Evolutionary conservation across 2,888 invertebrate genomes (phyloP), one percentile per base, ranked within the genome.

Genomic region (Campoplex capitator): DNA sequence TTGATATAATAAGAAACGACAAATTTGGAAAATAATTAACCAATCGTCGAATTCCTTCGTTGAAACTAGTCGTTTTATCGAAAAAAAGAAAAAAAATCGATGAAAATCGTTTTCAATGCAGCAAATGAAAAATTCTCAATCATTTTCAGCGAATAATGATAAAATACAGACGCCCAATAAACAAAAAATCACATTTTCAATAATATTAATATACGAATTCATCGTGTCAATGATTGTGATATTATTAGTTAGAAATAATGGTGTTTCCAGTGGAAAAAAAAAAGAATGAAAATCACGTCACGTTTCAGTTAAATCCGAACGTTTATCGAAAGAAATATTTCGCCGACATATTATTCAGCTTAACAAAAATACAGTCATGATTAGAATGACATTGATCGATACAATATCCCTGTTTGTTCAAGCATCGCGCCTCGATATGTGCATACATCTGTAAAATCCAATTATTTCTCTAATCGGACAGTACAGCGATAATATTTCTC

Each of bases 351-450:
- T 42, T 75, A 58, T 28, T 56, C 42, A 42, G 13, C 13, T 23
- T 16, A 16, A 68, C 32, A 67, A 54, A 68, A 38, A 78, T 48
- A 23, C 13, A 28, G 54, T 54, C 42, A 11, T 56, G 78, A 79
- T 79, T 56, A 79, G 42, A 42, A 32, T 70, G 78, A 79, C 78
- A 79, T 67, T 79, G 70, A 79, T 79, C 56, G 70, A 79, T 79
- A 79, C 18, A 56, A 70, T 58, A n/a, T 68, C 35, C 38, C 62
- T 74, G 51, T 84, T 84, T 71, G 75, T 45, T 82, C 32, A 16
- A 79, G 70, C 23, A 48, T 62, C 80, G 45, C 71, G 51, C 56
- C 32, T 45, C 70, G 16, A 35, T 23, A 67, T 62, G 32, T 62
- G 16, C 62, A 77, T 82, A 28, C 73, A 76, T 80, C 80, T 54